Evolutionary conservation across 2,888 invertebrate species (phyloP), one percentile per base, ranked within the genome.

Genomic region (Ommatoiulus sabulosus): DNA sequence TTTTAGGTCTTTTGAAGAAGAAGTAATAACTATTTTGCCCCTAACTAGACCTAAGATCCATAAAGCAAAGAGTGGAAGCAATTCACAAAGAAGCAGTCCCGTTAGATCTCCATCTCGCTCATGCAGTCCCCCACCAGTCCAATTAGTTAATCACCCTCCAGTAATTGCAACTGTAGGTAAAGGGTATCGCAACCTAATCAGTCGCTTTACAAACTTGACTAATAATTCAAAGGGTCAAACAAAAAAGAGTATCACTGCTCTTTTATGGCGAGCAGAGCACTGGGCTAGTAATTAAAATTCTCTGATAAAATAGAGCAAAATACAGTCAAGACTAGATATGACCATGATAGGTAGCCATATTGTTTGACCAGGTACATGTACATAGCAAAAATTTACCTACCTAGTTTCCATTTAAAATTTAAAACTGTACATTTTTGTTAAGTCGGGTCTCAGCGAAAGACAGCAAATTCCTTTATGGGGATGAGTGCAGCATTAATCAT

Each of bases 1-100:
- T n/a, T 98, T 98, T 93, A 94, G 98, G 72, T 97, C 98, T 0
- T 97, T 97, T 92, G 96, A 97, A 92, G 96, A 96, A 91, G 96
- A 97, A 92, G 96, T 96, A 46, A 94, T 94, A 87, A 91, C 92
- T 87, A 92, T 93, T 63, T 90, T 93, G 80, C 91, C 92, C 17
- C 90, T 89, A 17, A 84, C 88, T 52, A 48, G 57, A 84, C 48
- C 84, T 8, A 46, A 85, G 24, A 35, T 3, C 20, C 43, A 12
- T 24, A 48, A n/a, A 52, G 52, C 17, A 35, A 87, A 87, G 17
- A 44, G 48, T 24, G 88, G 44, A 43, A 80, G 46, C n/a, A 72
- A 44, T 44, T 88, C 84, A 44, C 72, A 44, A 20, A 35, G 24
- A 72, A 63, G 24, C 17, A 87, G 86, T 63, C 88, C 86, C 2